Evolutionary conservation across 2,113 vertebrate species (phyloP), one percentile per base, ranked within the genome.

Genomic region (Plecturocebus donacophilus): DNA sequence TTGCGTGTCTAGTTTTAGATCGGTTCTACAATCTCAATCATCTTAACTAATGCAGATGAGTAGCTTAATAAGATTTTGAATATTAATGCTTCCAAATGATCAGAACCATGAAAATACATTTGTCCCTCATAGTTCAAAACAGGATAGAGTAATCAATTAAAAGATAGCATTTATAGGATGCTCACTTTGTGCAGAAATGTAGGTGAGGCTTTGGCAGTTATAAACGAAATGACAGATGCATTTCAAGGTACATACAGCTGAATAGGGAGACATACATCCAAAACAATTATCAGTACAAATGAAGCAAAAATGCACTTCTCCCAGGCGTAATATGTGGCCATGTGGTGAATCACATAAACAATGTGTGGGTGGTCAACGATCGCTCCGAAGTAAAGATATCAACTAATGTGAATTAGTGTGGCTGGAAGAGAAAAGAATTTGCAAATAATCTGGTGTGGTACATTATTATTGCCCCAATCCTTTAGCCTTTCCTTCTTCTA

Each of bases 1-100:
- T 88, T 97, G 30, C 80, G 38, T 85, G 45, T 95, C 77, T 96
- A 58, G 71, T 66, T 68, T 95, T 92, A 89, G 89, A 88, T 85
- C 89, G 73, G 73, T 54, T 9, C 27, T 82, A 77, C 13, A 89
- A 49, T 21, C 80, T 66, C 81, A 92, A 70, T 89, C 88, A 97
- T 38, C 45, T 42, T 90, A 76, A 32, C 12, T 68, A 49, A 93
- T 30, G 49, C 45, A 70, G 92, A 52, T 81, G 47, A 94, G 52
- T 8, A 64, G 42, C 70, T 95, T 93, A 81, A 38, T 61, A 47
- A 91, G 52, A 58, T n/a, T 93, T 89, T 97, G 82, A 93, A 89
- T 96, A 95, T 90, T 87, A 95, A 94, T 73, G 30, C 40, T 87
- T 91, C 75, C 47, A 17, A 54, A 87, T 38, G 32, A 71, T 71